A percentile compares a stretch with the other conserved stretches of the same genome.
phyloP scores from a whole-genome alignment of 1,140 invertebrate genomes.

The Tetramorium parvispinum region DNA sequence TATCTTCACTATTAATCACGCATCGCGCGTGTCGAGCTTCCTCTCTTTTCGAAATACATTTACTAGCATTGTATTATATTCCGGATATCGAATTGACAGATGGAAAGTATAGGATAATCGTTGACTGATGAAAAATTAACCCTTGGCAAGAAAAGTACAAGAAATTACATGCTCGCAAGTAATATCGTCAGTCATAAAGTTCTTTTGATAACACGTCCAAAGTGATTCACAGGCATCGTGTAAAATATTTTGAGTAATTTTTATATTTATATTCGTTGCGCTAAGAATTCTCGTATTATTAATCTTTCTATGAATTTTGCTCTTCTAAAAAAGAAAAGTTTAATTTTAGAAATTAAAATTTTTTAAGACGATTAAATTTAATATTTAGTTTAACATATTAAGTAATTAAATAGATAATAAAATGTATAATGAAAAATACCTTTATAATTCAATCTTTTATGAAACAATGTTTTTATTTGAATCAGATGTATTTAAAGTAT shows the following conservation, averaged over 20 bases:
- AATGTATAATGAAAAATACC: too few species aligned
- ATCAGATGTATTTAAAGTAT: too few species aligned
- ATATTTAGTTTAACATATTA: too few species aligned
- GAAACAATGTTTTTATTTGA: too few species aligned
- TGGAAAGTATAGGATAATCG: background rate
- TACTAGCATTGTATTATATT: background rate
- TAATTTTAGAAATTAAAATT: too few species aligned
- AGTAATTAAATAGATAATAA: too few species aligned
- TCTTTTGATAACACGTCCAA: background rate
- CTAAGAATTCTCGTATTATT: background rate
- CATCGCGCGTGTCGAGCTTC: background rate
- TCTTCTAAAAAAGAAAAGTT: too few species aligned
- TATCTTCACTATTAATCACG: background rate
- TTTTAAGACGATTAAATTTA: too few species aligned
- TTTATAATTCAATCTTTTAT: too few species aligned
- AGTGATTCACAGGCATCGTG: background rate
- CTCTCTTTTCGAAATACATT: background rate
- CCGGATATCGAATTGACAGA: background rate
- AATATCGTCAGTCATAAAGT: background rate
- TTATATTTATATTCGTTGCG: background rate
- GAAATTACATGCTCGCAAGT: background rate
- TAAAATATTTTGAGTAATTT: background rate
- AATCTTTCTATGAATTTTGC: background rate
- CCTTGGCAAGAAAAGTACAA: background rate
- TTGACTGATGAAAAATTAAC: slow-evolving; percentile 8